Evolutionary conservation across 2,888 invertebrate genomes (phyloP), one percentile per base, ranked within the genome.

Genomic region (Slavum lentiscoides): DNA sequence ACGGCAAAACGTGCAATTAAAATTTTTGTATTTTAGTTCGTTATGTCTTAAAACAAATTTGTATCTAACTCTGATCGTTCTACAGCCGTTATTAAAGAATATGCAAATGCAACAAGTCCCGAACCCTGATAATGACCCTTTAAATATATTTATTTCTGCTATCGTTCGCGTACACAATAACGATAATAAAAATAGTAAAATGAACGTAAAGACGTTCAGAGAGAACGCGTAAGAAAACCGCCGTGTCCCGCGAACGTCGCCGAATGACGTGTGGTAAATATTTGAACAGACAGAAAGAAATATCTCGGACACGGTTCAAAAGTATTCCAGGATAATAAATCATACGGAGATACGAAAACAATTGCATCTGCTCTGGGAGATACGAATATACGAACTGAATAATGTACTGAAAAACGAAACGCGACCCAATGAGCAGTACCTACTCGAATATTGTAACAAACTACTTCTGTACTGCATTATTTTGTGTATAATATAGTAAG

Each of bases 201-300:
- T 49, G 3, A 3, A 49, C 15, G 15, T 43, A 43, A 49, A 49
- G 15, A 49, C 13, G 13, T 9, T 53, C 23, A 74, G 17, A 37
- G 62, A 64, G 64, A 74, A 53, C 37, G 62, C 30, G 30, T 30
- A 30, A 30, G 30, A 30, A 30, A 30, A 30, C 30, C 4, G 74
- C n/a, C 23, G 62, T 75, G 58, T 2, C 58, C n/a, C 9, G 58
- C 58, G 39, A 76, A 76, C 17, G 4, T 55, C 39, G 30, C 66
- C 39, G 30, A 68, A 68, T 68, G 39, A 76, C 68, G 68, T 59
- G 59, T 17, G 58, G 15, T 76, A 68, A 76, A 76, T 76, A 76
- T 76, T 76, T 76, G 43, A 76, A 59, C 43, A 76, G 67, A 49
- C 68, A 43, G 59, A 59, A 76, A 76, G 67, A 76, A 59, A 67